Percentiles rank a stretch among this genome's conserved stretches.
Evolutionary conservation across 2,888 invertebrate species (phyloP).

Genomic region (Adineta ricciae): DNA sequence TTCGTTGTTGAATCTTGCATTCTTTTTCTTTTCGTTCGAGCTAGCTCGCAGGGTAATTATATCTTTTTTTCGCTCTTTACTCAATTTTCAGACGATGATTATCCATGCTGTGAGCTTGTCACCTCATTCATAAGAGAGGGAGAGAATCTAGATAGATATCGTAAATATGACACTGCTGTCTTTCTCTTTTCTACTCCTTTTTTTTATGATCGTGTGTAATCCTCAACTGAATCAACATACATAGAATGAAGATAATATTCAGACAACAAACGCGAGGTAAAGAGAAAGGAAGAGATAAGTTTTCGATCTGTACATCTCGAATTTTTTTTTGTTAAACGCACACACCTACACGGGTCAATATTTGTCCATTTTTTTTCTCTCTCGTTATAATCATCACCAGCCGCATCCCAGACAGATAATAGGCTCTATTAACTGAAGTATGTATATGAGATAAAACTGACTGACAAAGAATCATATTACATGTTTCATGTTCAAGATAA

Average conservation of each 20-base stretch:
- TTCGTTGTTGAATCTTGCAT: background rate
- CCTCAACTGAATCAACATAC: constrained; percentile 9
- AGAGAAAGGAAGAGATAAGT: background rate
- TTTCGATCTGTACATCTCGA: constrained; percentile 4
- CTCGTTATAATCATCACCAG: background rate
- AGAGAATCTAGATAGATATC: background rate
- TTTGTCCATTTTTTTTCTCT: background rate
- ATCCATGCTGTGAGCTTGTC: constrained; percentile 12
- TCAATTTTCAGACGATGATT: background rate
- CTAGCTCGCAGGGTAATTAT: background rate
- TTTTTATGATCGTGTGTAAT: constrained; percentile 13
- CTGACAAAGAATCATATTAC: constrained; percentile 13
- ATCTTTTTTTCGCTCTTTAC: background rate
- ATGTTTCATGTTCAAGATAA: background rate
- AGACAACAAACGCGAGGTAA: background rate
- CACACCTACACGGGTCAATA: constrained; percentile 9
- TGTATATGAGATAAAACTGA: background rate
- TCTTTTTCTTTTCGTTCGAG: too few relatives aligned
- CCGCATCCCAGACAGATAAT: background rate
- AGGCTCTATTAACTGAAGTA: background rate
- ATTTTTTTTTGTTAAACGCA: background rate
- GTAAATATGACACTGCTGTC: constrained; percentile 12
- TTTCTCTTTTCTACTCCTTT: background rate
- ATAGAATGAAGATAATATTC: background rate
- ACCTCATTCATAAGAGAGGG: background rate